Base-by-base conservation (phyloP, 2,113 vertebrate genomes). In the Bubo blakistoni region DNA sequence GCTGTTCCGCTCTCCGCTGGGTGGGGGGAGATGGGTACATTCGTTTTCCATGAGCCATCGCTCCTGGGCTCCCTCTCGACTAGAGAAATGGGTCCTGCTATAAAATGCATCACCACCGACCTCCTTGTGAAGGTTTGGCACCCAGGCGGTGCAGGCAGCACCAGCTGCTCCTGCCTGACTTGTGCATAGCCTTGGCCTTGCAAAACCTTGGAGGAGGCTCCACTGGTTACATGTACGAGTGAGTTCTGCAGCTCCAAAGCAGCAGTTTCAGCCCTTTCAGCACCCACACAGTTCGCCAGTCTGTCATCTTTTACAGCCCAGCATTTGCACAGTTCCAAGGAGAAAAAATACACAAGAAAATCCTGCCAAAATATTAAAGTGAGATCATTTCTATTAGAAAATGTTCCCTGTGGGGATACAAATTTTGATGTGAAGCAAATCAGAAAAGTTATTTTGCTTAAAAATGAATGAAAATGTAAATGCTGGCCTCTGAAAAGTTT, bases 301-400 rank as follows among this genome's bases (percentile, higher is more conserved):
- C 83, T 1, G 0, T 86, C 86, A 54, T 86, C 77, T 67, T 84
- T 84, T 79, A 94, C 54, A 72, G 86, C 51, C 67, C 90, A 22
- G 17, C 12, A 2, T 55, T 44, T 86, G 36, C 2, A 0, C 47
- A 7, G 72, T 36, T 91, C 87, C 84, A 95, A 85, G 78, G 55
- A 93, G 71, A 44, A 47, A 79, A 96, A 94, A 61, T 9, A n/a
- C 71, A 30, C 58, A 58, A 47, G 86, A 79, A 89, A 85, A 92
- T 19, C 69, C 89, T 94, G 92, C 77, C 83, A 96, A 92, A 91
- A 72, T 42, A 86, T 54, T 65, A 25, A 84, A 92, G 70, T 91
- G 83, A 92, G 83, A 42, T 92, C 36, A 94, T 79, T 91, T 63
- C 83, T 88, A 13, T 69, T 74, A 78, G 92, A 86, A 91, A 95